Base-by-base conservation (phyloP, 2,113 vertebrate species). In the Dromiciops gliroides region DNA sequence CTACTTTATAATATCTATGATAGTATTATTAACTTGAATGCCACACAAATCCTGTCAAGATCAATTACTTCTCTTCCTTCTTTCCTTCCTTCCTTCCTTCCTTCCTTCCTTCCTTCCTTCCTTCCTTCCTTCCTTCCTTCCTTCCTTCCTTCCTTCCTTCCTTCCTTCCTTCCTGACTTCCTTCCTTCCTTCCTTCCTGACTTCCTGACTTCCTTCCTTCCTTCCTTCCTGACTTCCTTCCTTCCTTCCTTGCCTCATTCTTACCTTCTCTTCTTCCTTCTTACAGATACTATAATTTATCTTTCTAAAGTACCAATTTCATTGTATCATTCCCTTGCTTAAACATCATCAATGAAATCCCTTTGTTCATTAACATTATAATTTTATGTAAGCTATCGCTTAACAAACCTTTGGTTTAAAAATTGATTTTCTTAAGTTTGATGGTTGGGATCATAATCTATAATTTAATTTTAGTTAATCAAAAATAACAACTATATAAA, bases 391-490 rank as follows among this genome's bases (percentile, higher is more conserved):
- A 96, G 93, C 96, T 56, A 92, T 51, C 14, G 51, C 51, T 95
- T 67, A 50, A 12, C 52, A 83, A 14, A 51, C 83, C 94, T 97
- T 97, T 96, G 89, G 93, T 96, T 94, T 93, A 51, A 94, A 89
- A 89, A 94, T 96, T 92, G 60, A 97, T 96, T 97, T 96, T 95
- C 92, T 96, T 96, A 92, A 97, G 95, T 95, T 28, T 31, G 10
- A 60, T 60, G 56, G 53, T 97, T 96, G 95, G 89, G 92, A 37
- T 60, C 10, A 60, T 31, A 60, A 28, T 10, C 2, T 56, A 28
- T 28, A 56, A 37, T 60, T 37, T 60, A 4, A 60, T 60, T 60
- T 31, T 31, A 60, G 31, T 60, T 60, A 31, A 60, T 60, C 9
- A 31, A 53, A 14, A 12, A 31, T 60, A 3, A 60, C 37, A 14